Evolutionary conservation across 2,888 invertebrate species (phyloP), one percentile per base, ranked within the genome.

Genomic region (Lobophora halterata): DNA sequence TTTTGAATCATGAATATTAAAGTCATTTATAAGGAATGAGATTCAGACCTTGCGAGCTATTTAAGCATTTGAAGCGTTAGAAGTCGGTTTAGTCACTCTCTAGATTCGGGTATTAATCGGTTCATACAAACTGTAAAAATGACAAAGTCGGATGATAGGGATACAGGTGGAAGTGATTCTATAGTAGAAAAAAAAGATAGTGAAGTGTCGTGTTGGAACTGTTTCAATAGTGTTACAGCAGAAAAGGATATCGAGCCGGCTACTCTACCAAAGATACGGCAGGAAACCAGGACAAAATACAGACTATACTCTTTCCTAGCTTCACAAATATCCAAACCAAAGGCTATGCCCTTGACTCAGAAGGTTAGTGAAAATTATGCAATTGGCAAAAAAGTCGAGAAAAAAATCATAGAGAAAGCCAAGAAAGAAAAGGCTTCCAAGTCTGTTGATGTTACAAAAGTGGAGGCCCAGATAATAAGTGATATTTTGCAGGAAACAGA

Each of bases 191-290:
- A 39, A 34, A 55, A 49, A 24, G 60, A 58, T 19, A 60, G 42
- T 25, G 78, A 77, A 34, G 58, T 71, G 38, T 71, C 74, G 21
- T 83, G 85, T 49, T 83, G 81, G 80, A 81, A 81, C 60, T 85
- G 85, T 65, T 71, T 83, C 32, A 57, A 59, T 13, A 53, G 58
- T 3, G 71, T 72, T 55, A 56, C 61, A 16, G 41, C 36, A 35
- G 65, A 71, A 17, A 47, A 47, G 21, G 54, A 63, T 23, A 25
- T 39, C 10, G 60, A 65, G 38, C 37, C 46, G 9, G 46, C 70
- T n/a, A 52, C 78, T 3, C 57, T 83, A 32, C 53, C 68, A 1
- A 67, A 69, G 58, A 62, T 85, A 18, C 63, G 85, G 3, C 61
- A 66, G 46, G 60, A 71, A 46, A 71, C 74, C 8, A 68, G 80